Evolutionary conservation across 1,140 invertebrate genomes (phyloP).

Genomic region (Stegodyphus dumicola): DNA sequence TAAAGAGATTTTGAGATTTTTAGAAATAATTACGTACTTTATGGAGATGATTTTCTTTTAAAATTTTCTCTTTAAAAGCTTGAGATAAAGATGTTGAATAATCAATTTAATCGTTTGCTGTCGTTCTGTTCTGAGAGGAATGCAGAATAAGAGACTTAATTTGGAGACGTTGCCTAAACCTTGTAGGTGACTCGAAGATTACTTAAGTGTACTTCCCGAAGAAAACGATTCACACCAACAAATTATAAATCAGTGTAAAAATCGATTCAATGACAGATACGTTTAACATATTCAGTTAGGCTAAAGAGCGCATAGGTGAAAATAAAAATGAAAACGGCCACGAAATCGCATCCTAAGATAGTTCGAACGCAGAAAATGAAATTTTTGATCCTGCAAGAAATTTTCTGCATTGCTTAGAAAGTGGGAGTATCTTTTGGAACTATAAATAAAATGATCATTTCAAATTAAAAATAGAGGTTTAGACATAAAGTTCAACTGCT

Average conservation of each 20-base stretch:
- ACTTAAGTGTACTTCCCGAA: background rate
- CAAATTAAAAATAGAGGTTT: no score
- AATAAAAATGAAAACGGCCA: background rate
- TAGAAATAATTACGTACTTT: no score
- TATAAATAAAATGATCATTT: background rate
- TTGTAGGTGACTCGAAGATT: background rate
- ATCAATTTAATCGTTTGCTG: background rate
- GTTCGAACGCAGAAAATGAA: background rate
- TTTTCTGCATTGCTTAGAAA: background rate
- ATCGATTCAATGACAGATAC: background rate
- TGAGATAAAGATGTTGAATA: background rate
- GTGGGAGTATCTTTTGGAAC: background rate
- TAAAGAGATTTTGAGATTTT: no score
- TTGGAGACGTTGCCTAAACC: background rate
- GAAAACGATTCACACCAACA: background rate
- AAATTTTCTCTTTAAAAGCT: no score
- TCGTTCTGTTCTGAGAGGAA: background rate
- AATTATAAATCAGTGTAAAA: background rate
- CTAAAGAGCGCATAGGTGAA: background rate
- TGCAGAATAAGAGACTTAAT: background rate
- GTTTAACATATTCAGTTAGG: background rate
- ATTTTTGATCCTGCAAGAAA: no score
- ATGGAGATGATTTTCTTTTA: no score
- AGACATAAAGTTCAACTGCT: no score
- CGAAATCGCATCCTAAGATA: background rate